These are phyloP conservation scores for Mandrillus leucophaeus DNA, from an alignment of 2,113 vertebrate species.

Conservation along the genomic window DNA sequence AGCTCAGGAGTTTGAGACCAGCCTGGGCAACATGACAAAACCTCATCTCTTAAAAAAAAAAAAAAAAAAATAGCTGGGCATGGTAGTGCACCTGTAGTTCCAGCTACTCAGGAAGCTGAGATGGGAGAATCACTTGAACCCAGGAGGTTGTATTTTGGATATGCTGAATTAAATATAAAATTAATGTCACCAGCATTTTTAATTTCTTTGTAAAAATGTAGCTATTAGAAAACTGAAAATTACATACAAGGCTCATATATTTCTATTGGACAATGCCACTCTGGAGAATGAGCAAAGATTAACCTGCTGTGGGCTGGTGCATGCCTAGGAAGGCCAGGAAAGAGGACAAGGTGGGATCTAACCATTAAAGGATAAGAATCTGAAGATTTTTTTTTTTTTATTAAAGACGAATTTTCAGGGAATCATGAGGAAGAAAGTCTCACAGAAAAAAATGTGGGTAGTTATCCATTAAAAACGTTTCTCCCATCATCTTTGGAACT, in stretches of 20 bases:
- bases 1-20: background rate
- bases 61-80: no score
- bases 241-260: background rate
- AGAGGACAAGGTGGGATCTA: background rate
- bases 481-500: background rate
- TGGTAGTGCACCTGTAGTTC: no score
- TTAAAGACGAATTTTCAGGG: background rate
- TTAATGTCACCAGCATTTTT: background rate
- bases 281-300: background rate
- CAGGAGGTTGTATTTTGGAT: background rate
- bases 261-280: background rate
- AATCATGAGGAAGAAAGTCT: background rate
- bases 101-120: no score
- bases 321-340: background rate
- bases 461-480: conserved; percentile 48
- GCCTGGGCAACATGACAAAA: background rate
- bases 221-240: background rate
- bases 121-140: no score
- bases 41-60: background rate
- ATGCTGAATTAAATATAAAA: conserved; percentile 4
- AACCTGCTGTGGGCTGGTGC: background rate
- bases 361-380: conserved; percentile 44
- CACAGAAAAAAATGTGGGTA: background rate
- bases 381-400: background rate
- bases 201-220: background rate